Evolutionary conservation across 2,797 vertebrate species (phyloP).

Genomic region (Schizopygopsis malacanthus): DNA sequence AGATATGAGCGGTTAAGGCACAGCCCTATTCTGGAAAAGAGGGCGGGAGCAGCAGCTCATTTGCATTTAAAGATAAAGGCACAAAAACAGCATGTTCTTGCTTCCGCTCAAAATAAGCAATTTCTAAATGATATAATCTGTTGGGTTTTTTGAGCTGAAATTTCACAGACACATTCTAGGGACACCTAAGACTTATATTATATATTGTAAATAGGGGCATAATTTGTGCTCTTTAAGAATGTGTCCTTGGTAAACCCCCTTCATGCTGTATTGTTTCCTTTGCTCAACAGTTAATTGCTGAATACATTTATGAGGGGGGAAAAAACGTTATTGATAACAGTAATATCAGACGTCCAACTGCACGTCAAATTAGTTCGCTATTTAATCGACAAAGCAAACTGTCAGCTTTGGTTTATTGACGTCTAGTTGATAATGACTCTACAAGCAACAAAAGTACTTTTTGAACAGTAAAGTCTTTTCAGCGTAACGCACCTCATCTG

Average conservation of each 20-base stretch:
- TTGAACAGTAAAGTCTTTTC: not conserved
- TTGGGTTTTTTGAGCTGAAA: too few species aligned
- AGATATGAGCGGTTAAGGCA: too few species aligned
- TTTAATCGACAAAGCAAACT: not conserved
- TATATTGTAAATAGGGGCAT: too few species aligned
- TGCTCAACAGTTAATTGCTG: not conserved
- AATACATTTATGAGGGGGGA: not conserved
- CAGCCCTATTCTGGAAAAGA: too few species aligned
- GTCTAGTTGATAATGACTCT: not conserved
- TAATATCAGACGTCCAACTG: not conserved
- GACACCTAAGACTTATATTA: too few species aligned
- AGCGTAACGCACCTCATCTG: conserved; percentile 87
- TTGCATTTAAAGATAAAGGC: too few species aligned
- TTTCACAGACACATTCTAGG: too few species aligned
- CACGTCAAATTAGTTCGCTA: not conserved
- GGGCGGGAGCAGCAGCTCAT: too few species aligned
- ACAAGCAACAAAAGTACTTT: not conserved
- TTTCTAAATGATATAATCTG: too few species aligned
- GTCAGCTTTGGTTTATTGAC: not conserved
- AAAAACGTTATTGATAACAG: not conserved
- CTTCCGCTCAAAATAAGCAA: too few species aligned
- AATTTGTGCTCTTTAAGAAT: not conserved
- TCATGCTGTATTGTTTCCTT: not conserved
- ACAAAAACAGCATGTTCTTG: too few species aligned
- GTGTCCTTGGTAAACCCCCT: not conserved